phyloP scores from a whole-genome alignment of 2,113 vertebrate species.

The Xenopus laevis region DNA sequence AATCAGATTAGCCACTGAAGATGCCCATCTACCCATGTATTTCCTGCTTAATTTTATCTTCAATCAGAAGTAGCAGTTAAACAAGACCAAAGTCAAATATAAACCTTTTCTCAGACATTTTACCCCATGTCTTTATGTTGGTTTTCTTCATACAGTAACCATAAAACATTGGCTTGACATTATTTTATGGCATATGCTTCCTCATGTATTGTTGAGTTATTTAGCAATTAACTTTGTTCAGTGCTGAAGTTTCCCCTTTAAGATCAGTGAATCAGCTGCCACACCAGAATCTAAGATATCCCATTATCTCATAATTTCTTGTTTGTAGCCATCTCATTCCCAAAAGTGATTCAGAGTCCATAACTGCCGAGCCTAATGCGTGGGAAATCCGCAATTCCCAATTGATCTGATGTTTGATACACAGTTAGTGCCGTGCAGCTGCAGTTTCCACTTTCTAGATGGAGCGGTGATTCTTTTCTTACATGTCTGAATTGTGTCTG shows the following conservation, averaged over 20 bases:
- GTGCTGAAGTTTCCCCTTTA: neutral
- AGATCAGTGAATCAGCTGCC: slow-evolving; percentile 3
- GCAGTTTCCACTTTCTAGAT: neutral
- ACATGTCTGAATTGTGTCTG: neutral
- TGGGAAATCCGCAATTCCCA: neutral
- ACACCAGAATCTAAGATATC: neutral
- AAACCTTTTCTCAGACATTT: no score
- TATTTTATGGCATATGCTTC: neutral
- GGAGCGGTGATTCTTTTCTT: neutral
- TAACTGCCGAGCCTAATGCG: neutral
- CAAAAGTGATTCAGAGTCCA: neutral
- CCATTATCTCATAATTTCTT: slow-evolving; percentile 3
- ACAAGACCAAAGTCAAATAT: no score
- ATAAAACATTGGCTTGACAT: no score
- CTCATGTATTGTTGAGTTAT: neutral
- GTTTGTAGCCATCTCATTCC: neutral
- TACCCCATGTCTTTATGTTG: no score
- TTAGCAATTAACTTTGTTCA: neutral
- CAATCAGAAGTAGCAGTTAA: no score
- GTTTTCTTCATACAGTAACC: no score
- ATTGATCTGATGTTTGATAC: neutral
- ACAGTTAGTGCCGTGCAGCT: neutral
- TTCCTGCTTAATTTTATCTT: no score
- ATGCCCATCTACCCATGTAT: no score
- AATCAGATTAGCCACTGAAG: no score